Evolutionary conservation across 2,797 vertebrate genomes (phyloP), one percentile per base, ranked within the genome.

Genomic region (Coreius guichenoti): DNA sequence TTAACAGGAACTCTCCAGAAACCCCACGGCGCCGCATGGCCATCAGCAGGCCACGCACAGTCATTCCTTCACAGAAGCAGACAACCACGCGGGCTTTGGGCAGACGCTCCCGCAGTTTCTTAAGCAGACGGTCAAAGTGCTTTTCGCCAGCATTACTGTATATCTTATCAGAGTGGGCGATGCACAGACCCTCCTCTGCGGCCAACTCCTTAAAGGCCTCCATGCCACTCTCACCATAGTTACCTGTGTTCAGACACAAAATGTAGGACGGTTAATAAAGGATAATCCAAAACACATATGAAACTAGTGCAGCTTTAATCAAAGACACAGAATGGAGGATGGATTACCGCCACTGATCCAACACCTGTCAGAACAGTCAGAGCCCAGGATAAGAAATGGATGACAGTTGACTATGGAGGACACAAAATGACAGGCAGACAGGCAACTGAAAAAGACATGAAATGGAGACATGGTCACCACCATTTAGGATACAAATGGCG

Each of bases 61-160:
- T 99, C 98, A 99, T 99, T 81, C 98, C 98, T 90, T 99, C 98
- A 0, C 98, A 99, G 95, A 99, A 99, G 92, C 98, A 99, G 88
- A 99, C 95, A 73, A 99, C 98, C 84, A 99, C 98, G 5, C 97
- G 95, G 1, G 98, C 98, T 92, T 99, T 99, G 89, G 98, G 98
- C 17, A 99, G 90, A 47, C 98, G 95, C 86, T 98, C 98, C 0
- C 97, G 93, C 70, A 99, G 96, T 88, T 99, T 99, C 90, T 96
- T 95, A 69, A 99, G 93, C 51, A 99, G 96, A 2, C 98, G 96
- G 77, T 99, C 98, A 79, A 97, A 99, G 92, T 97, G 97, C 92
- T 97, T 98, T 90, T 99, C 98, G 0, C 97, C 98, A 0, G 98
- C 98, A 0, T 99, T 99, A 90, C 98, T 99, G 95, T 99, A 99